Base-by-base conservation (phyloP, 2,113 vertebrate genomes). In the Apteryx mantelli region DNA sequence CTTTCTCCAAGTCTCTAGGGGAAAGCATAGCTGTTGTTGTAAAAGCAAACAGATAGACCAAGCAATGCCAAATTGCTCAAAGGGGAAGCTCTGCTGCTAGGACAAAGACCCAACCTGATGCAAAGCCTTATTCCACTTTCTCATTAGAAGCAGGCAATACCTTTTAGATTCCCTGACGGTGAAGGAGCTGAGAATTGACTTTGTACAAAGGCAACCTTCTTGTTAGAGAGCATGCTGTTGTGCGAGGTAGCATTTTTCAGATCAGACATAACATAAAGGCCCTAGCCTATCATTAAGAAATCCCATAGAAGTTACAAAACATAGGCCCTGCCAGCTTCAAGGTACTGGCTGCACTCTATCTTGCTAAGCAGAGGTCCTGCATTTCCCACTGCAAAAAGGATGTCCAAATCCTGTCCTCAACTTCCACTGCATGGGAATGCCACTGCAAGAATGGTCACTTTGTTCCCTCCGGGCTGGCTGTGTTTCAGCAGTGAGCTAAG, bases 401-500 rank as follows among this genome's bases (percentile, higher is more conserved):
- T 52, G 52, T 95, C 88, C 84, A 88, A 56, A 94, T 74, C 28
- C 18, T 22, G 5, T 78, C 76, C 75, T 88, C 88, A 96, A 86
- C 69, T 61, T 78, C 42, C 65, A 52, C 25, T 53, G 64, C 21
- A 50, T 22, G 42, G 53, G 50, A 95, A 93, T 63, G 48, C 58
- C 66, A 60, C 38, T 11, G 76, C 56, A 70, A 95, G 83, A 94
- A 94, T 28, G 25, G 71, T 81, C 83, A 86, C 83, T 87, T 91
- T 89, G 92, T 94, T 94, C 79, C 17, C 40, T 77, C 5, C 0
- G 65, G 81, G 53, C 3, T 90, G 86, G 88, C 82, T 0, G 0
- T 48, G 48, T 88, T 97, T 92, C 95, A 95, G 68, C 63, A 79
- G 68, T 36, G 77, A 97, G 89, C 88, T 91, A 95, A 97, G 91